These are phyloP conservation scores for Choristoneura fumiferana DNA, from an alignment of 1,140 invertebrate species.

Conservation along the genomic window DNA sequence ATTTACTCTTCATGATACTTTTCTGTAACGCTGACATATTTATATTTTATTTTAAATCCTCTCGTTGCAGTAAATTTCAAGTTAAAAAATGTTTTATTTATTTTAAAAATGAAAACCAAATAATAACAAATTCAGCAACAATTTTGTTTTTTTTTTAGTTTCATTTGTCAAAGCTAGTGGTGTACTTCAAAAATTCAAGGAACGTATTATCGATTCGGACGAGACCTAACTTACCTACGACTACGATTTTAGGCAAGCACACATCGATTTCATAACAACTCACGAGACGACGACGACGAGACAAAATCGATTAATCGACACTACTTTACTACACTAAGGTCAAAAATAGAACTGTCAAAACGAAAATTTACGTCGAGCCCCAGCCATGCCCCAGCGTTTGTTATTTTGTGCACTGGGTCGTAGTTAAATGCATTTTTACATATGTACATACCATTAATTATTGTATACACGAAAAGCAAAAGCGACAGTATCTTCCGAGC, in stretches of 20 bases:
- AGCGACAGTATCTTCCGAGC: too few species aligned
- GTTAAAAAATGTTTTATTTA: constrained; percentile 3
- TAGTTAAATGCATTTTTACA: too few species aligned
- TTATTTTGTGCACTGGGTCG: background rate
- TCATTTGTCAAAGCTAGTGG: constrained; percentile 34
- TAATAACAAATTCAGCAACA: constrained; percentile 8
- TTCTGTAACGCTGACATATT: constrained; percentile 84
- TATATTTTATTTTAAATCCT: background rate
- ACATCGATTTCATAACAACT: too few species aligned
- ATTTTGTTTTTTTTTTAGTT: constrained; percentile 14
- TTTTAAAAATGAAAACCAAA: background rate
- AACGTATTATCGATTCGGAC: background rate
- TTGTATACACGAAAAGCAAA: background rate
- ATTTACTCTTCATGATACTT: constrained; percentile 82
- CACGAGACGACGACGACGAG: too few species aligned
- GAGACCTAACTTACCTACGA: too few species aligned
- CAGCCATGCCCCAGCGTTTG: too few species aligned
- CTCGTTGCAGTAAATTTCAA: background rate
- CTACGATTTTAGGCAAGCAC: too few species aligned
- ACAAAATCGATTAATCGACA: too few species aligned
- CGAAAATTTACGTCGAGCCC: too few species aligned
- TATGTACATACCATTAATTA: too few species aligned
- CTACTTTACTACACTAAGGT: too few species aligned
- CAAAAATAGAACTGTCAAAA: background rate
- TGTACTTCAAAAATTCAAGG: background rate